Conservation (phyloP, 2,888 invertebrate species). For the Anthrax anthrax region DNA sequence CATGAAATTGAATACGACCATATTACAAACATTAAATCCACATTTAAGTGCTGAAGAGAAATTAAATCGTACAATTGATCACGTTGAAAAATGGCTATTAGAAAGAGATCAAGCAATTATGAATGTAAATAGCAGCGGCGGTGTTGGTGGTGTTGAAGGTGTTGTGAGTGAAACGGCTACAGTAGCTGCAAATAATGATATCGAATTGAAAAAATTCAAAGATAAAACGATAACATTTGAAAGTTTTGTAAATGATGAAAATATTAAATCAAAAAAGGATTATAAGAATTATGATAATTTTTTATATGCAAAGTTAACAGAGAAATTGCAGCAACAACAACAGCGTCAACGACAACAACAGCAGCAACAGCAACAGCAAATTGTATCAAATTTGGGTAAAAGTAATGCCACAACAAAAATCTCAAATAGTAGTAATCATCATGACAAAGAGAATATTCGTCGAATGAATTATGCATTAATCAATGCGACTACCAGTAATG, state of each 20-base stretch:
- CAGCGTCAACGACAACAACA: conserved; percentile 8
- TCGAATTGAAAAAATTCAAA: too few relatives aligned
- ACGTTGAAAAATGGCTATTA: conserved; percentile 39
- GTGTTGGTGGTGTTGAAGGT: too few relatives aligned
- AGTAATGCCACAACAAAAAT: neutral
- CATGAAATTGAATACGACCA: conserved; percentile 18
- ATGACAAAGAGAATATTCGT: conserved; percentile 14
- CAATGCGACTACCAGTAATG: too few relatives aligned
- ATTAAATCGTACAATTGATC: conserved; percentile 25
- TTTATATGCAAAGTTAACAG: conserved; percentile 29
- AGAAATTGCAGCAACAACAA: conserved; percentile 25
- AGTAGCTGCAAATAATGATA: too few relatives aligned
- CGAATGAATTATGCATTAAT: conserved; percentile 17
- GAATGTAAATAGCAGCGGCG: conserved; percentile 6
- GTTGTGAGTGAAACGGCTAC: too few relatives aligned
- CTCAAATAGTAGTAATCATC: conserved; percentile 3
- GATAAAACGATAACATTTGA: conserved; percentile 8
- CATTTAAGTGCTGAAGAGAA: conserved; percentile 20
- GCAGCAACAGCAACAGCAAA: conserved; percentile 3
- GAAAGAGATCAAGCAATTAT: conserved; percentile 16
- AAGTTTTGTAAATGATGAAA: too few relatives aligned
- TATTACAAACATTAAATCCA: conserved; percentile 21
- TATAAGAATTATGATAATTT: conserved; percentile 31
- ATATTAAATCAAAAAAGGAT: conserved; percentile 25
- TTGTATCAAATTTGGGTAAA: neutral